Conservation (phyloP, 2,888 invertebrate genomes). For the Macrophya annulata region DNA sequence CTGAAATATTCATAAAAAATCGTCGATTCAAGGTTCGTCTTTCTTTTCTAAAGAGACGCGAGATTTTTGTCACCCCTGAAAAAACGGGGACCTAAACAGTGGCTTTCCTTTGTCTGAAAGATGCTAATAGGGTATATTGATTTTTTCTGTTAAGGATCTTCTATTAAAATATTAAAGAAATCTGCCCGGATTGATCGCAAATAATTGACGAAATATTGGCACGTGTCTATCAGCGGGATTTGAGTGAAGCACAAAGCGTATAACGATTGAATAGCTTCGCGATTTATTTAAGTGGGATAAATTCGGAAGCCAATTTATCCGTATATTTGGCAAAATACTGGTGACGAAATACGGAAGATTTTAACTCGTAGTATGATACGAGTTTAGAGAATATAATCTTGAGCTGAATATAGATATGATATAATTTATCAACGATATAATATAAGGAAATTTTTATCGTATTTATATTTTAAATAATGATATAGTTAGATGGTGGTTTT, state of each 20-base stretch:
- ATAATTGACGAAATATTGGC: background rate
- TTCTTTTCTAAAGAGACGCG: background rate
- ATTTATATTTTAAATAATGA: background rate
- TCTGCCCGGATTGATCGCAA: no score
- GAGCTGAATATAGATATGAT: background rate
- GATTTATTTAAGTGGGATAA: background rate
- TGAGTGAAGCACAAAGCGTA: background rate
- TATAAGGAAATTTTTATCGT: background rate
- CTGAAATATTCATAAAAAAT: background rate
- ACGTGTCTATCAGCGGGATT: background rate
- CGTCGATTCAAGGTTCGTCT: background rate
- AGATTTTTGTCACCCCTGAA: background rate
- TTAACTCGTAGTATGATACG: background rate
- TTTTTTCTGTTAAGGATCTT: constrained; percentile 12
- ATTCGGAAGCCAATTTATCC: background rate
- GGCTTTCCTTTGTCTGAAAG: constrained; percentile 9
- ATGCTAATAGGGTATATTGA: constrained; percentile 30
- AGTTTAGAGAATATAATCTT: background rate
- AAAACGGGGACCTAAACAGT: background rate
- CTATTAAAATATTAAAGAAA: background rate
- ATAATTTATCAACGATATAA: background rate
- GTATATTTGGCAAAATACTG: background rate
- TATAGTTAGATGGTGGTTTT: constrained; percentile 34
- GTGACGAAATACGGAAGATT: background rate
- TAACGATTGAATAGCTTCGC: background rate